Evolutionary conservation across 2,888 invertebrate genomes (phyloP), one percentile per base, ranked within the genome.

Genomic region (Diadegma fenestrale): DNA sequence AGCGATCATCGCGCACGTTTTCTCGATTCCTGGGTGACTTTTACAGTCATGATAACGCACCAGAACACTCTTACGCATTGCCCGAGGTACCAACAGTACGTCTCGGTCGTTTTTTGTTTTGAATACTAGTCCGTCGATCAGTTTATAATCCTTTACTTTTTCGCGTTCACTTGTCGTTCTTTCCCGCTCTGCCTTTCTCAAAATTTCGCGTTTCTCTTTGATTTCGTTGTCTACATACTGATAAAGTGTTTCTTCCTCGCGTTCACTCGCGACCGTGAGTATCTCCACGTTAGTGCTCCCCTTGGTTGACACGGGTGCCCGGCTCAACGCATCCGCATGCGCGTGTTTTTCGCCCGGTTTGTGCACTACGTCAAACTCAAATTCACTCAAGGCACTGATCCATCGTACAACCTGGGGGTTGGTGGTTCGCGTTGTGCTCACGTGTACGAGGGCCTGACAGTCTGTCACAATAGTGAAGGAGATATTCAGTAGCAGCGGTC

Each of bases 241-340:
- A 1, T 77, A 22, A 33, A 82, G 22, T 1, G n/a, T n/a, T 2
- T 76, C 71, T 48, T 82, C 76, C 4, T 82, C 81, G 0, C 19
- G 4, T 2, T 30, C 30, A 30, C 30, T 30, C 30, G 30, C 4
- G n/a, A n/a, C n/a, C n/a, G n/a, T n/a, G n/a, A n/a, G n/a, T n/a
- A n/a, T n/a, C n/a, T n/a, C n/a, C n/a, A n/a, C n/a, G n/a, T n/a
- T n/a, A n/a, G n/a, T n/a, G n/a, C n/a, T n/a, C n/a, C n/a, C n/a
- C n/a, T n/a, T n/a, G n/a, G n/a, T n/a, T n/a, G n/a, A n/a, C n/a
- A n/a, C n/a, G 81, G 87, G 88, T 4, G 81, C 81, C 48, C 87
- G 41, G 51, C 87, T 88, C n/a, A 88, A 51, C 2, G 87, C 87
- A 58, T 89, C 88, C 6, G 84, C 86, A 63, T 88, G 88, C 30